These are phyloP conservation scores for Hetaerina americana DNA, from an alignment of 1,140 invertebrate genomes.

Conservation along the genomic window DNA sequence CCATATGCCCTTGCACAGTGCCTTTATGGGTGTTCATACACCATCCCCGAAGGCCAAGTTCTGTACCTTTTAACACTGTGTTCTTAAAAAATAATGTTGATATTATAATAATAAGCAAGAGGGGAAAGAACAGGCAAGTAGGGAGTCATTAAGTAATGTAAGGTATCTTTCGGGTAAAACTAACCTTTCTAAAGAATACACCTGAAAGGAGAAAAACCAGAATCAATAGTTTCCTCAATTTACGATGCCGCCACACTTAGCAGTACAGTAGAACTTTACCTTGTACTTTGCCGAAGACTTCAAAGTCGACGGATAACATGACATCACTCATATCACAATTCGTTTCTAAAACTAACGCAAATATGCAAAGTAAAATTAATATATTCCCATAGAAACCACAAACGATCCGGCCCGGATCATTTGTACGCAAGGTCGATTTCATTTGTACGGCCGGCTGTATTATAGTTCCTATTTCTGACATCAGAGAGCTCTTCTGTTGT, in stretches of 20 bases:
- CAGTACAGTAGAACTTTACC: conserved; percentile 13
- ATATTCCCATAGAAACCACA: too few relatives aligned
- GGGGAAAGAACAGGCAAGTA: too few relatives aligned
- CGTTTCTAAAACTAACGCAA: too few relatives aligned
- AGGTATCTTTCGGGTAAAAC: too few relatives aligned
- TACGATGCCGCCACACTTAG: neutral
- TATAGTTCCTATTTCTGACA: too few relatives aligned
- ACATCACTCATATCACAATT: neutral
- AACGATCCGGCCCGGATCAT: too few relatives aligned
- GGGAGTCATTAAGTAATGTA: too few relatives aligned
- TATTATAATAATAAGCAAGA: too few relatives aligned
- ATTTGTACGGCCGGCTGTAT: too few relatives aligned
- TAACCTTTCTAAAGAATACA: conserved; percentile 32
- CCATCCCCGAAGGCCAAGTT: conserved; percentile 46
- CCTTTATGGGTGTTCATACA: conserved; percentile 46
- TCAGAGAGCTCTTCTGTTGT: neutral
- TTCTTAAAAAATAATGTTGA: conserved; percentile 26
- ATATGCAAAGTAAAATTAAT: too few relatives aligned
- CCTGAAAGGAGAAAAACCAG: conserved; percentile 18
- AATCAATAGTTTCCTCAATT: neutral
- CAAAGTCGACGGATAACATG: conserved; percentile 28
- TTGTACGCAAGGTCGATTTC: too few relatives aligned
- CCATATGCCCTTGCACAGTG: conserved; percentile 46
- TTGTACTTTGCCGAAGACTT: conserved; percentile 43
- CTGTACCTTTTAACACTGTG: conserved; percentile 39